phyloP scores from a whole-genome alignment of 2,797 vertebrate species.

The Hapalemur alaotrensis region DNA sequence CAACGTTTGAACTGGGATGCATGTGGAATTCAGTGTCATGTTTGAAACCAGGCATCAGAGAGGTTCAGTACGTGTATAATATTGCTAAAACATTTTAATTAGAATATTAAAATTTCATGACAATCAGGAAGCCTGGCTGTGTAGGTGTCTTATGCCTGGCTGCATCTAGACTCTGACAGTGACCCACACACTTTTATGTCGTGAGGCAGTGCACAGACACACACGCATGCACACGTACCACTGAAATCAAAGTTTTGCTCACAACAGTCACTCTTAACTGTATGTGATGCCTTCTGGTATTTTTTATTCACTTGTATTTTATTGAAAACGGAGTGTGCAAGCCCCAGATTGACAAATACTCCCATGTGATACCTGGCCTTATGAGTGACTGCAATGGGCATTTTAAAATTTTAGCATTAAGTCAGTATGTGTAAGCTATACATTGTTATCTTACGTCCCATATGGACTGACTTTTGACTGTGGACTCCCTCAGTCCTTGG shows the following conservation, averaged over 20 bases:
- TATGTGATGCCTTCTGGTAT: too few relatives aligned
- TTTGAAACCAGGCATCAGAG: not conserved
- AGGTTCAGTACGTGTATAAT: not conserved
- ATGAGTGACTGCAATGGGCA: fast-evolving
- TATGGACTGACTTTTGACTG: fast-evolving
- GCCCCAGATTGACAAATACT: not conserved
- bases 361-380: not conserved
- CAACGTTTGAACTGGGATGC: not conserved
- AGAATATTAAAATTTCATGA: not conserved
- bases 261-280: too few relatives aligned
- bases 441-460: not conserved
- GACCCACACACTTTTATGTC: not conserved
- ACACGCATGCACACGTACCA: fast-evolving
- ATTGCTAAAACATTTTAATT: not conserved
- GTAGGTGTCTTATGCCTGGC: too few relatives aligned
- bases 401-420: not conserved
- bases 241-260: not conserved
- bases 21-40: not conserved
- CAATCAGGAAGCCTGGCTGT: not conserved
- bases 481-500: not conserved
- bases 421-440: fast-evolving
- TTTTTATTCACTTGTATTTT: not conserved
- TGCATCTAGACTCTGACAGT: not conserved
- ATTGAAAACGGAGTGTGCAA: not conserved
- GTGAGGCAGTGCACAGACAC: not conserved